These are phyloP conservation scores for Gracilinanus agilis DNA, from an alignment of 2,113 vertebrate genomes.

Conservation along the genomic window DNA sequence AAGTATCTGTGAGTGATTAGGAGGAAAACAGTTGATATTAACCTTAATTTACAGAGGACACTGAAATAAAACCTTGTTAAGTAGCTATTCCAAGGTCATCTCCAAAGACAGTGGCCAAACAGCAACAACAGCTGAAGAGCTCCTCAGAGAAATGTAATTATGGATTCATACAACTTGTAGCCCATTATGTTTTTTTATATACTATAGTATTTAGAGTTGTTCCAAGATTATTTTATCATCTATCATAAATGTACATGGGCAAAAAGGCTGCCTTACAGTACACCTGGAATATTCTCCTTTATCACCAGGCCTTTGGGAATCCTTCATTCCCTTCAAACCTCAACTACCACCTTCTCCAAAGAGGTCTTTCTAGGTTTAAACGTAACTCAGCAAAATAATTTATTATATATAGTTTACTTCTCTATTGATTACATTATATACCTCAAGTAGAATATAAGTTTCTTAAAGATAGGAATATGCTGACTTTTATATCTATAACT, in stretches of 20 bases:
- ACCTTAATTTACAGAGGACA: constrained; percentile 26
- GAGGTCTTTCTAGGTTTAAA: not conserved
- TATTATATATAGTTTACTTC: not conserved
- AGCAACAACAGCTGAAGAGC: not conserved
- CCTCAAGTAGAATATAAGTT: not conserved
- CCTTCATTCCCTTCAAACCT: not conserved
- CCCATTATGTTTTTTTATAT: not conserved
- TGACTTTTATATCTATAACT: not conserved
- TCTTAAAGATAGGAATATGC: not conserved
- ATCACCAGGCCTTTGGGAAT: not conserved
- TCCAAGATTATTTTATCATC: not conserved
- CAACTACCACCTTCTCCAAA: not conserved
- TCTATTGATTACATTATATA: not conserved
- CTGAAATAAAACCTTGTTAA: not conserved
- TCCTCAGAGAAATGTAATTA: not conserved
- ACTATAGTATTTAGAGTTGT: not conserved
- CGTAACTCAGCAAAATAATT: not conserved
- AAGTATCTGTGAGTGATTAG: not conserved
- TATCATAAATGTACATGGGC: not conserved
- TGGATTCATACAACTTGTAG: not conserved
- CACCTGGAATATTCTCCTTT: not conserved
- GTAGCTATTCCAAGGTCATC: constrained; percentile 31
- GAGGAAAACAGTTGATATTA: not conserved
- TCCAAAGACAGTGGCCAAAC: not conserved
- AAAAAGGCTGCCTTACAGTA: not conserved